Percentiles rank a stretch among this genome's conserved stretches.
Evolutionary conservation across 2,797 vertebrate species (phyloP).

Genomic region (Limnodromus scolopaceus): DNA sequence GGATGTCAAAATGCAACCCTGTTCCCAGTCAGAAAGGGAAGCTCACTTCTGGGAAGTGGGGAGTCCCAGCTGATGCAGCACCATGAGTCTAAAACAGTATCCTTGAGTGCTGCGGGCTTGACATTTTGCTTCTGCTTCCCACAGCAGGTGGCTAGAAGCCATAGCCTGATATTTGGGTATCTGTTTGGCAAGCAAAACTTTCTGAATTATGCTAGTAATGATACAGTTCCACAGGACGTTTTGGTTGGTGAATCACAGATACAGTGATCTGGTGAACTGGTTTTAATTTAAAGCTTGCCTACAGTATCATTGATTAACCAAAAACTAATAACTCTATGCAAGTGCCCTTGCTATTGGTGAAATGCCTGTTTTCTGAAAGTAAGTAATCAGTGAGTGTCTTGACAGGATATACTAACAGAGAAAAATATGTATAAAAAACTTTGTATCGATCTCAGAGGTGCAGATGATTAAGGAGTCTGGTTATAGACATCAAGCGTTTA

Average conservation of each 20-base stretch:
- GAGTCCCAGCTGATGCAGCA: background rate
- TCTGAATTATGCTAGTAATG: background rate
- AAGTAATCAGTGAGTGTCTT: background rate
- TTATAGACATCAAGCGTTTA: background rate
- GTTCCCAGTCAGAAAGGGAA: background rate
- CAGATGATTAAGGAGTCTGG: background rate
- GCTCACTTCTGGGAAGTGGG: rapidly evolving
- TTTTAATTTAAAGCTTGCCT: background rate
- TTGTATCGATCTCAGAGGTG: background rate
- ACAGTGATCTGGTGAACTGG: background rate
- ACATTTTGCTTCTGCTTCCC: background rate
- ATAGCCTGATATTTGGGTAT: background rate
- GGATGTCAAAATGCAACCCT: background rate
- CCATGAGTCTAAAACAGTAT: background rate
- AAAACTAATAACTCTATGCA: background rate
- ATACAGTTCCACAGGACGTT: background rate
- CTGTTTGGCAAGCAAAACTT: background rate
- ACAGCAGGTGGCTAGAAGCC: background rate
- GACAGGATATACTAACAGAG: background rate
- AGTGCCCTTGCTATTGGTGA: background rate
- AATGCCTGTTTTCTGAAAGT: background rate
- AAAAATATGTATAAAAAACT: background rate
- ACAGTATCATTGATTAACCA: background rate
- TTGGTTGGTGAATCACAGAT: background rate
- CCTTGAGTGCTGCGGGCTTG: background rate